These are phyloP conservation scores for Adrianichthys oophorus DNA, from an alignment of 2,797 vertebrate species.

Conservation along the genomic window DNA sequence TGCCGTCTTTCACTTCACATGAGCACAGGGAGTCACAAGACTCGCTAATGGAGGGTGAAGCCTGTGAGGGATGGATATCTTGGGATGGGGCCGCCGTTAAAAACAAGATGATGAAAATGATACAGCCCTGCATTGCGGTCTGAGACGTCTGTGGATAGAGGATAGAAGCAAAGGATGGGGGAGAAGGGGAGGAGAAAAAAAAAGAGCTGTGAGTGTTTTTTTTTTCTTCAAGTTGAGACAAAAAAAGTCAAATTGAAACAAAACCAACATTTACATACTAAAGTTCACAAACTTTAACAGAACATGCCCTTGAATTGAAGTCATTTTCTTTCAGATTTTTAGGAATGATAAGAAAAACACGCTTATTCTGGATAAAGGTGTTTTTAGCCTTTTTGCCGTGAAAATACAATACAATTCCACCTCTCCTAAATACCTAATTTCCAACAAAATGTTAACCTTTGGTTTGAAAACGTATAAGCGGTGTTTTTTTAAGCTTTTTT, in stretches of 20 bases:
- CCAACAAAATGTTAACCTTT: background rate
- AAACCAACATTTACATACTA: slow-evolving; percentile 1
- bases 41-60: slow-evolving; percentile 72
- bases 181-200: slow-evolving; percentile 9
- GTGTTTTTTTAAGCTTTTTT: background rate
- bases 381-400: slow-evolving; percentile 3
- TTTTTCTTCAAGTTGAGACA: slow-evolving; percentile 12
- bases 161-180: slow-evolving; percentile 8
- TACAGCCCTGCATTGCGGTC: slow-evolving; percentile 87
- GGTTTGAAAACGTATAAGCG: slow-evolving; percentile 1
- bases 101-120: slow-evolving; percentile 80
- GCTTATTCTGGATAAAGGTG: slow-evolving; percentile 7
- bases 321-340: slow-evolving; percentile 26
- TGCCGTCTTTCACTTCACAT: slow-evolving; percentile 92
- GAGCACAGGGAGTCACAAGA: slow-evolving; percentile 88
- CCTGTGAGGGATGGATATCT: slow-evolving; percentile 75
- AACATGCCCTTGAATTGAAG: slow-evolving; percentile 1
- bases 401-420: slow-evolving; percentile 17
- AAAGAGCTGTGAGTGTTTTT: slow-evolving; percentile 15
- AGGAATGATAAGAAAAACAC: slow-evolving; percentile 41
- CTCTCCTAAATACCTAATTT: background rate
- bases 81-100: slow-evolving; percentile 72
- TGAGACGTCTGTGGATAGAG: slow-evolving; percentile 64
- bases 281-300: slow-evolving; percentile 14
- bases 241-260: slow-evolving; percentile 11